Conservation (phyloP, 2,797 vertebrate species). For the Fundulus diaphanus region DNA sequence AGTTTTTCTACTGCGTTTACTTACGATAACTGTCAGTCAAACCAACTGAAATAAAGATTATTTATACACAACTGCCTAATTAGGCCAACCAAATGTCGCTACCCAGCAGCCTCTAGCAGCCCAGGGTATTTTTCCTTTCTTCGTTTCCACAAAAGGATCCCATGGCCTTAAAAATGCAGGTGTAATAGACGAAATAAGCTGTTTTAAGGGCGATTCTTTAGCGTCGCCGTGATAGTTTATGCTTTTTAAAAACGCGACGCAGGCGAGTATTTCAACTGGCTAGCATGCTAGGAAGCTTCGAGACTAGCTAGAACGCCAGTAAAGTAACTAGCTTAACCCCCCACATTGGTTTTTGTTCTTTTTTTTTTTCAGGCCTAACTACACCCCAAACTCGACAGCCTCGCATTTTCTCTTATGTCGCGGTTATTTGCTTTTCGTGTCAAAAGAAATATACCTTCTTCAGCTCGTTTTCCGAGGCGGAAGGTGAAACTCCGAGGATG, state of each 20-base stretch:
- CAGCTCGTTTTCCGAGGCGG: slow-evolving; percentile 93
- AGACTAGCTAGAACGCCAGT: slow-evolving; percentile 30
- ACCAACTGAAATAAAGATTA: not conserved
- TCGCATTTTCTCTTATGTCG: not conserved
- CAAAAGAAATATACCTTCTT: slow-evolving; percentile 85
- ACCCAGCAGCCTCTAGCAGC: slow-evolving; percentile 49
- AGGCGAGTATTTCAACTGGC: slow-evolving; percentile 3
- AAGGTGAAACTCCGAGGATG: slow-evolving; percentile 92
- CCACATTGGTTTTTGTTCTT: slow-evolving; percentile 47
- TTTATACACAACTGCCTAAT: not conserved
- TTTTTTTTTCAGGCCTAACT: slow-evolving; percentile 66
- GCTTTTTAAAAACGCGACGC: not conserved
- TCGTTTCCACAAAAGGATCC: not conserved
- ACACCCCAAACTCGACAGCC: slow-evolving; percentile 7
- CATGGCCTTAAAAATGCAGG: fast-evolving
- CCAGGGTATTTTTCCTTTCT: slow-evolving; percentile 27
- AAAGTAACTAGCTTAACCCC: slow-evolving; percentile 46
- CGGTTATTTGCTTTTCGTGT: not conserved
- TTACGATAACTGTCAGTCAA: not conserved
- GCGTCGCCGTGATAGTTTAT: not conserved
- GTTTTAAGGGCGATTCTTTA: fast-evolving
- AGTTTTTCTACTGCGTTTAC: not conserved
- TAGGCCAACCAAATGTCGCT: not conserved
- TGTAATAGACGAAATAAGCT: fast-evolving
- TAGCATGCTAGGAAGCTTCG: slow-evolving; percentile 31